phyloP scores from a whole-genome alignment of 2,888 invertebrate species.

The Dinocampus coccinellae region DNA sequence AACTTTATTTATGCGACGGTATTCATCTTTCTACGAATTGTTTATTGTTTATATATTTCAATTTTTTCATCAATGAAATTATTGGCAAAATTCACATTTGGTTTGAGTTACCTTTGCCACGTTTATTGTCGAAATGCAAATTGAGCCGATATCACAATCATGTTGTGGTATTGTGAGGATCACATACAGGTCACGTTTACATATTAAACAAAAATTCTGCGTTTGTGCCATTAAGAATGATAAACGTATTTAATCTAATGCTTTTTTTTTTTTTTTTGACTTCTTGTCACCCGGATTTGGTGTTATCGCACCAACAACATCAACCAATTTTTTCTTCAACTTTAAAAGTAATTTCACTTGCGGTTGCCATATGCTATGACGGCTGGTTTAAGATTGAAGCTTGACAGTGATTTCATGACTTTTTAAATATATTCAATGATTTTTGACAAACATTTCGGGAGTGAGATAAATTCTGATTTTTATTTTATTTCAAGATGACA shows the following conservation, averaged over 20 bases:
- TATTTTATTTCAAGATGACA: no score
- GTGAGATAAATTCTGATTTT: no score
- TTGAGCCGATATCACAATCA: background rate
- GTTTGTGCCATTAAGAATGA: slow-evolving; percentile 6
- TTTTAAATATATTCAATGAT: no score
- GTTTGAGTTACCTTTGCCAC: background rate
- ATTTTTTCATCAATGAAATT: background rate
- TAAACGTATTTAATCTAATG: slow-evolving; percentile 39
- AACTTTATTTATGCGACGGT: slow-evolving; percentile 44
- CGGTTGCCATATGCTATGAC: slow-evolving; percentile 80
- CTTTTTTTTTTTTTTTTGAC: slow-evolving; percentile 56
- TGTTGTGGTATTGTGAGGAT: background rate
- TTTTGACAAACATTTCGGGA: no score
- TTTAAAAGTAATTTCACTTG: slow-evolving; percentile 79
- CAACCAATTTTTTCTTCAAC: slow-evolving; percentile 77
- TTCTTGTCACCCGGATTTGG: slow-evolving; percentile 49
- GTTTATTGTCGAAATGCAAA: background rate
- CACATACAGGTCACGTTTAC: background rate
- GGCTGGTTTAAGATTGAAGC: no score
- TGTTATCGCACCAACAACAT: slow-evolving; percentile 47
- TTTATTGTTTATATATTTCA: background rate
- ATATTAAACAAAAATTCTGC: slow-evolving; percentile 4
- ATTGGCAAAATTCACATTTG: no score
- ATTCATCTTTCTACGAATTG: slow-evolving; percentile 29
- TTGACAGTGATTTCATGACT: no score